Conservation (phyloP, 2,797 vertebrate species). For the Diglossa cyanea region DNA sequence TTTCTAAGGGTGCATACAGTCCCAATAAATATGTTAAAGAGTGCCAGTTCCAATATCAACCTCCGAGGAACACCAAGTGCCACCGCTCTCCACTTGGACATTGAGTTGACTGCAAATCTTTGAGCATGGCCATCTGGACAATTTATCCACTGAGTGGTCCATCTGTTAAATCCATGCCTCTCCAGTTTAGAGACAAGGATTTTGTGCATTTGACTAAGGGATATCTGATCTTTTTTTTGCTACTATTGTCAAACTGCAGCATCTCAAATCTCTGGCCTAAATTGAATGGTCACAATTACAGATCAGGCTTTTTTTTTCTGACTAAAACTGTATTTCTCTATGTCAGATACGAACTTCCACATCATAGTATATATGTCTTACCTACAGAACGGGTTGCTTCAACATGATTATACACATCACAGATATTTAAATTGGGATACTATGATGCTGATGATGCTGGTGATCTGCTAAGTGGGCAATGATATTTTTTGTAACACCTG, state of each 20-base stretch:
- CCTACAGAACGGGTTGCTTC: background rate
- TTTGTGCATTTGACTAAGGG: background rate
- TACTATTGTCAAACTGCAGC: background rate
- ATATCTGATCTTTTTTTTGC: background rate
- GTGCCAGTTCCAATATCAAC: background rate
- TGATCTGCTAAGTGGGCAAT: background rate
- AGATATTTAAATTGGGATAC: background rate
- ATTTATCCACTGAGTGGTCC: background rate
- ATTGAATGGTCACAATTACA: background rate
- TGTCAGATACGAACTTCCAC: background rate
- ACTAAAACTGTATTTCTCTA: background rate
- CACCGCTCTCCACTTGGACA: background rate
- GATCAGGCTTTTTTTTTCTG: background rate
- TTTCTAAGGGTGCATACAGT: background rate
- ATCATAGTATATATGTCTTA: background rate
- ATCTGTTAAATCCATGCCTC: background rate
- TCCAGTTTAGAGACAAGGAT: background rate
- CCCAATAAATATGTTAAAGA: background rate
- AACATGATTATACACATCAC: background rate
- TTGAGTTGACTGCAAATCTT: background rate
- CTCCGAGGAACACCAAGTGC: background rate
- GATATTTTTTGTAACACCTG: background rate
- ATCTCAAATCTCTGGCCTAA: background rate
- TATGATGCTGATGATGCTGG: background rate
- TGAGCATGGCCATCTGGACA: background rate